These are phyloP conservation scores for Zaprionus obscuricornis DNA, from an alignment of 2,888 invertebrate species.

Conservation along the genomic window DNA sequence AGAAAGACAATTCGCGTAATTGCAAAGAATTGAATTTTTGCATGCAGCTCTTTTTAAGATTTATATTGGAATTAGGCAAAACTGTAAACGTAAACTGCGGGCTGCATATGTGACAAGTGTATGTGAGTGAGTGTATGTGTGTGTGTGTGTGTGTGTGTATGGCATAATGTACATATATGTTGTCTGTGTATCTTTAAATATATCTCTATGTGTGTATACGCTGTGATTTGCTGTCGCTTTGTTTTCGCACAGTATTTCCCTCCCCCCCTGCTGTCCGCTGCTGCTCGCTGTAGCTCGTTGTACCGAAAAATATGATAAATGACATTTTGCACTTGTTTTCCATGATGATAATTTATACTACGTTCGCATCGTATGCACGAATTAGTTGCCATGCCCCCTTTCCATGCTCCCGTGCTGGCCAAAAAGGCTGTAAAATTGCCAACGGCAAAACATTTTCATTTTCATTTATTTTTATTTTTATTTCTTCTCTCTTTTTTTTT, in stretches of 20 bases:
- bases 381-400: slow-evolving; percentile 56
- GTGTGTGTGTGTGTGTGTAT: not conserved
- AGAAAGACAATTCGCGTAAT: slow-evolving; percentile 40
- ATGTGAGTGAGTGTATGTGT: not conserved
- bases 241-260: slow-evolving; percentile 6
- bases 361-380: slow-evolving; percentile 64
- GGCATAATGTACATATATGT: slow-evolving; percentile 8
- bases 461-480: slow-evolving; percentile 66
- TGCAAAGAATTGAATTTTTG: slow-evolving; percentile 44
- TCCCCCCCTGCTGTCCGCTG: slow-evolving; percentile 22
- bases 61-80: slow-evolving; percentile 34
- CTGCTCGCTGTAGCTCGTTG: slow-evolving; percentile 41
- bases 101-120: slow-evolving; percentile 2
- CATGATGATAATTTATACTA: slow-evolving; percentile 77
- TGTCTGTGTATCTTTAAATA: not conserved
- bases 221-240: slow-evolving; percentile 44
- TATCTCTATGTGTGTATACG: slow-evolving; percentile 23
- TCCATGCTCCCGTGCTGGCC: slow-evolving; percentile 24
- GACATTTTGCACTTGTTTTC: slow-evolving; percentile 79
- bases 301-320: slow-evolving; percentile 74
- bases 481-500: slow-evolving; percentile 35
- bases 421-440: slow-evolving; percentile 64
- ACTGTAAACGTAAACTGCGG: slow-evolving; percentile 18
- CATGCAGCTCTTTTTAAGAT: slow-evolving; percentile 27
- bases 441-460: slow-evolving; percentile 62